Conservation (phyloP, 2,113 vertebrate species). For the Zosterops lateralis region DNA sequence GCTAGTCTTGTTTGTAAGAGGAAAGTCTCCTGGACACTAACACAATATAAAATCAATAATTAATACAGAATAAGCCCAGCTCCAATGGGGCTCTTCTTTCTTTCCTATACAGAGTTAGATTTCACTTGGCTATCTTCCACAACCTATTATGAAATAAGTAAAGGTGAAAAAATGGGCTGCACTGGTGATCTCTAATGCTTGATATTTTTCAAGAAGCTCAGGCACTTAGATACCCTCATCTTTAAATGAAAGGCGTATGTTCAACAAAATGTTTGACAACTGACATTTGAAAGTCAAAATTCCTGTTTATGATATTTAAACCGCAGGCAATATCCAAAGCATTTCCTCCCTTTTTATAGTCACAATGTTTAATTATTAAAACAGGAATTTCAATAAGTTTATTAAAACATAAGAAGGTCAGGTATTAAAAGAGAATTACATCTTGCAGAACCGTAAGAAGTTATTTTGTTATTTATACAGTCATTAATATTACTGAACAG, state of each 20-base stretch:
- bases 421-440: constrained; percentile 38
- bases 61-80: background rate
- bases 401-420: constrained; percentile 32
- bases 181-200: background rate
- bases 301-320: constrained; percentile 18
- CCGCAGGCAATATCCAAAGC: background rate
- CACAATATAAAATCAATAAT: background rate
- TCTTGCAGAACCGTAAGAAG: background rate
- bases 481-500: constrained; percentile 43
- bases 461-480: constrained; percentile 52
- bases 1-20: background rate
- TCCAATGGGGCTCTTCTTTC: background rate
- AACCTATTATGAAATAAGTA: background rate
- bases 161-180: background rate
- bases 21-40: background rate
- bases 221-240: background rate
- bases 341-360: background rate
- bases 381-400: background rate
- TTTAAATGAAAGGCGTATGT: background rate
- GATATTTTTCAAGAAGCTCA: background rate
- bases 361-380: constrained; percentile 40
- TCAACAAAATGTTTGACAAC: constrained; percentile 18
- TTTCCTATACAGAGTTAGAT: background rate
- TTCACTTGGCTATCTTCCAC: background rate
- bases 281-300: constrained; percentile 22